Percentiles rank a stretch among this genome's conserved stretches.
Evolutionary conservation across 2,797 vertebrate genomes (phyloP).

Genomic region (Microctenopoma lineatum): DNA sequence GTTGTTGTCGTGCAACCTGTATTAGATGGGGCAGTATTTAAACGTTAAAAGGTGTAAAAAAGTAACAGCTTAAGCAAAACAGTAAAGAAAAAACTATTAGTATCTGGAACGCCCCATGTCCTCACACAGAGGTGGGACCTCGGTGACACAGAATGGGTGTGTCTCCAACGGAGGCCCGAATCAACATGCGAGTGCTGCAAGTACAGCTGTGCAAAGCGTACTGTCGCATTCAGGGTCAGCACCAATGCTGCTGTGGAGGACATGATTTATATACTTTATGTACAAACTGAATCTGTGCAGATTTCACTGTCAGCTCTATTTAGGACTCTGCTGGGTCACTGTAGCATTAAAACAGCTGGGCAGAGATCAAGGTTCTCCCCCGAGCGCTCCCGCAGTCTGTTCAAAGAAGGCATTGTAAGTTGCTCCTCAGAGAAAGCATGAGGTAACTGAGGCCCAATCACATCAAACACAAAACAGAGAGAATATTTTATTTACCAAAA

Average conservation of each 20-base stretch:
- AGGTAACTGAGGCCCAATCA: conserved; percentile 15
- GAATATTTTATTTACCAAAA: background rate
- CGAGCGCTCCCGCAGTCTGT: conserved; percentile 59
- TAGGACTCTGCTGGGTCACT: conserved; percentile 20
- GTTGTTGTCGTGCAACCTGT: background rate
- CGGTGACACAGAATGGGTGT: conserved; percentile 38
- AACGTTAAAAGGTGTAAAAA: background rate
- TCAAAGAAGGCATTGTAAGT: conserved; percentile 53
- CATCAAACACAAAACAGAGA: conserved; percentile 9
- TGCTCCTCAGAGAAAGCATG: conserved; percentile 38
- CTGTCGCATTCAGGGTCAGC: background rate
- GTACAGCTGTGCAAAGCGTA: conserved; percentile 40
- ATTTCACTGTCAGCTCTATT: conserved; percentile 36
- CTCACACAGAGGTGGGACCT: conserved; percentile 28
- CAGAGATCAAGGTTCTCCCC: conserved; percentile 48
- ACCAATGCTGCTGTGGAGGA: background rate
- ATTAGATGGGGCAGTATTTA: background rate
- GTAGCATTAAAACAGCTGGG: conserved; percentile 54
- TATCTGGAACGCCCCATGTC: conserved; percentile 38
- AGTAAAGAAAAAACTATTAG: conserved; percentile 16
- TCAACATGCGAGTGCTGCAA: conserved; percentile 65
- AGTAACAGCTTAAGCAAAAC: background rate
- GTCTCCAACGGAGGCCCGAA: conserved; percentile 27
- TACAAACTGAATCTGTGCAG: conserved; percentile 18
- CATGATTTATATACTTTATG: background rate